Percentiles rank a stretch among this genome's conserved stretches.
phyloP scores from a whole-genome alignment of 1,140 invertebrate genomes.

The Adelges cooleyi region DNA sequence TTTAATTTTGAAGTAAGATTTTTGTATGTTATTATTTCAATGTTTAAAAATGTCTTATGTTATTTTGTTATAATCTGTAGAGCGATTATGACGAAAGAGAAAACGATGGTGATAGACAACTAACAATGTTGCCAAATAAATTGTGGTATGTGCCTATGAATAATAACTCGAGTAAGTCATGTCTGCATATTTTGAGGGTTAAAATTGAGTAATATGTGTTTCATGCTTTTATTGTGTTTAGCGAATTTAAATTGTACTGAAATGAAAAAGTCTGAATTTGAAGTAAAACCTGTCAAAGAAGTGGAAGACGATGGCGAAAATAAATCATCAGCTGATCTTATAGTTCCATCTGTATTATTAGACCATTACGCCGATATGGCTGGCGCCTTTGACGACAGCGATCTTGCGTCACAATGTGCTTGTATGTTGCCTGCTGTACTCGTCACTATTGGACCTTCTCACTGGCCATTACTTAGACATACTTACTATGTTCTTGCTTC shows the following conservation, averaged over 20 bases:
- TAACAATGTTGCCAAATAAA: constrained; percentile 14
- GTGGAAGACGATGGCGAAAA: background rate
- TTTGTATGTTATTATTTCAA: background rate
- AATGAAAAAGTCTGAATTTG: constrained; percentile 21
- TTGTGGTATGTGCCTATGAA: constrained; percentile 23
- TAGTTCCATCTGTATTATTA: constrained; percentile 4
- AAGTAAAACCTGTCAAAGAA: background rate
- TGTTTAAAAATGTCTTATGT: too few species aligned
- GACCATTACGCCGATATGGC: constrained; percentile 22
- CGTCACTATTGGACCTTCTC: constrained; percentile 11
- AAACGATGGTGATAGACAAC: background rate
- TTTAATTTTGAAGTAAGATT: constrained; percentile 19
- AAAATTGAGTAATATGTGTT: too few species aligned
- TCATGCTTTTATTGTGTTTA: background rate
- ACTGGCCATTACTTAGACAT: constrained; percentile 16
- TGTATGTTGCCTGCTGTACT: constrained; percentile 26
- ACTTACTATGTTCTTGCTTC: constrained; percentile 22
- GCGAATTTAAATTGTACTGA: constrained; percentile 20
- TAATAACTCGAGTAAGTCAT: background rate
- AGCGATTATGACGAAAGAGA: constrained; percentile 22
- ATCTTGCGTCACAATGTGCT: constrained; percentile 16
- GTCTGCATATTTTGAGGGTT: too few species aligned
- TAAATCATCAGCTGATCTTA: constrained; percentile 1
- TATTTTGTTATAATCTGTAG: background rate
- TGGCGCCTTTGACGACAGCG: constrained; percentile 22